Conservation (phyloP, 2,113 vertebrate genomes). For the Columba livia region DNA sequence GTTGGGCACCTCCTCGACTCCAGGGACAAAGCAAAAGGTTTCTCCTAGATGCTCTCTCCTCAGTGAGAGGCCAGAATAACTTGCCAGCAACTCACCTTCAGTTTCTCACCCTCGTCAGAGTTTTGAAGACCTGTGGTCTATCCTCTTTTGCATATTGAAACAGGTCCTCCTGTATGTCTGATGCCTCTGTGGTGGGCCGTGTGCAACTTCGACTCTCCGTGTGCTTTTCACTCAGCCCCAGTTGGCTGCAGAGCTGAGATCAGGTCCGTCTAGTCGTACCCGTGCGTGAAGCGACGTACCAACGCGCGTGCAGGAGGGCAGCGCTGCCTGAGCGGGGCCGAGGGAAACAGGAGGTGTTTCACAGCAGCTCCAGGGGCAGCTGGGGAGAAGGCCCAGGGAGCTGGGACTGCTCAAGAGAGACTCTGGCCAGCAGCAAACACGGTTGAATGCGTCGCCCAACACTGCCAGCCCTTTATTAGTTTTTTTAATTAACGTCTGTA, state of each 20-base stretch:
- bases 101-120: neutral
- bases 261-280: neutral
- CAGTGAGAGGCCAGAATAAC: neutral
- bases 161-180: rapidly evolving
- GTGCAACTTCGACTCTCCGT: rapidly evolving
- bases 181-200: neutral
- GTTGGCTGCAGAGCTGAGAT: neutral
- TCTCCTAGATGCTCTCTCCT: neutral
- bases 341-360: neutral
- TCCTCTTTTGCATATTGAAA: neutral
- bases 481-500: neutral
- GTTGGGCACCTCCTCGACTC: neutral
- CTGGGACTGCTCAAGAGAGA: neutral
- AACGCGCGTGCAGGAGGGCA: rapidly evolving
- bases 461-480: neutral
- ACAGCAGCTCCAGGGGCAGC: rapidly evolving
- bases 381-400: neutral
- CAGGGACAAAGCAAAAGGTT: neutral
- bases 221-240: neutral
- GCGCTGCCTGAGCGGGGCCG: neutral
- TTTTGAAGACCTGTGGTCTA: rapidly evolving
- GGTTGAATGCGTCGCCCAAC: neutral
- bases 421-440: neutral
- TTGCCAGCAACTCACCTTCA: neutral
- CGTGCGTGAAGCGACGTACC: rapidly evolving